Conservation (phyloP, 92 coral and sea anemone genomes). For the Siderastrea radians region DNA sequence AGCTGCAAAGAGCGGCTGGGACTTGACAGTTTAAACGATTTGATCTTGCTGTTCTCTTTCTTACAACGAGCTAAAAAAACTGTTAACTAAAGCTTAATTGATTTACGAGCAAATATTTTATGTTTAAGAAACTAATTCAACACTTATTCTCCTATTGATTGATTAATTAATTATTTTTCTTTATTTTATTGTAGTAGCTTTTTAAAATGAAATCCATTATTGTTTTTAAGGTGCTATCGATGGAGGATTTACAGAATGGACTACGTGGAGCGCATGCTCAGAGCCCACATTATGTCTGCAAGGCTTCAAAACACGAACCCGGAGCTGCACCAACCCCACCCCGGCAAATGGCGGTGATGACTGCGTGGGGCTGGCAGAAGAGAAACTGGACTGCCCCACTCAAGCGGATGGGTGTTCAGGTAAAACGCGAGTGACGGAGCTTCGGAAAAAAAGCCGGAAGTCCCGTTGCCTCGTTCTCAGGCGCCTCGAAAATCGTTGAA, state of each 20-base stretch:
- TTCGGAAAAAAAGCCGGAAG: neutral
- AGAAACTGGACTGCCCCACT: conserved; percentile 87
- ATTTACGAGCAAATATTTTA: no score
- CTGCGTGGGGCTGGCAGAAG: conserved; percentile 81
- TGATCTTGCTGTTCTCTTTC: no score
- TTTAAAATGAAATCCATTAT: neutral
- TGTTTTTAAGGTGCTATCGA: conserved; percentile 81
- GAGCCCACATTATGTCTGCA: conserved; percentile 78
- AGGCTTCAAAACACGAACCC: conserved; percentile 71
- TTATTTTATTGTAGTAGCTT: neutral
- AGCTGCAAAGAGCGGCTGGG: no score
- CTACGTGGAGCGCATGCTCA: conserved; percentile 80
- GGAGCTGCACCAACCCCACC: conserved; percentile 90
- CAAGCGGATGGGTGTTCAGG: conserved; percentile 87
- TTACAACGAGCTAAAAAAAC: no score
- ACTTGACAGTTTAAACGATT: no score
- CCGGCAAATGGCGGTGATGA: conserved; percentile 91
- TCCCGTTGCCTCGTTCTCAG: neutral
- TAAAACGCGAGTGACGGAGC: conserved; percentile 1
- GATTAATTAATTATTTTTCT: neutral
- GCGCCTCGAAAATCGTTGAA: no score
- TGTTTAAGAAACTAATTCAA: no score
- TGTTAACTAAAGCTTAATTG: no score
- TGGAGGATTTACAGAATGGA: conserved; percentile 88
- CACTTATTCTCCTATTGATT: no score